These are phyloP conservation scores for Microplitis manilae DNA, from an alignment of 2,888 invertebrate genomes.

Conservation along the genomic window DNA sequence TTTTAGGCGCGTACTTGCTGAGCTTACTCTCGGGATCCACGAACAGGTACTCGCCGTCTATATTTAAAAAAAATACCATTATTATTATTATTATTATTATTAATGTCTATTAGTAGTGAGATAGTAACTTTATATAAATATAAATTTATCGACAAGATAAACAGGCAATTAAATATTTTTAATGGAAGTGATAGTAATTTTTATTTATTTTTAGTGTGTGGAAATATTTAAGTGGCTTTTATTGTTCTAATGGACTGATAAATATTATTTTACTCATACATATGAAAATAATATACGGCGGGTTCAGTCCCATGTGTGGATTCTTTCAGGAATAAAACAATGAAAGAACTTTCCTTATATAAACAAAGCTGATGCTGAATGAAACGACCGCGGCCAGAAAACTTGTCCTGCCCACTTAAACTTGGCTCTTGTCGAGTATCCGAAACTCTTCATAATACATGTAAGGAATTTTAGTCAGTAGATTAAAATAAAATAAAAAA, in stretches of 20 bases:
- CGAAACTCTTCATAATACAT: not conserved
- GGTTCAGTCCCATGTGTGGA: too few species aligned
- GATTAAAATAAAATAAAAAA: not conserved
- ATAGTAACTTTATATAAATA: not conserved
- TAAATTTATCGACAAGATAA: not conserved
- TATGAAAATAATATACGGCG: too few species aligned
- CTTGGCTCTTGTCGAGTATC: conserved; percentile 46
- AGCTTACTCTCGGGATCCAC: conserved; percentile 95
- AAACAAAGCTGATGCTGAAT: conserved; percentile 59
- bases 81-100: not conserved
- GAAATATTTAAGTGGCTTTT: not conserved
- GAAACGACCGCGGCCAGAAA: conserved; percentile 54
- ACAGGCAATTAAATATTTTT: not conserved
- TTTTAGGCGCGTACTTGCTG: conserved; percentile 96
- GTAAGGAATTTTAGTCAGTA: too few species aligned
- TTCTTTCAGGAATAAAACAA: not conserved
- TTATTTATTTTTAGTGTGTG: not conserved
- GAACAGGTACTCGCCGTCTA: conserved; percentile 97
- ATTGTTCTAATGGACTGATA: too few species aligned
- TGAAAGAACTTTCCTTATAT: conserved; percentile 21
- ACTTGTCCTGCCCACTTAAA: conserved; percentile 63
- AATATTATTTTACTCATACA: too few species aligned
- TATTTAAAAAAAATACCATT: conserved; percentile 68
- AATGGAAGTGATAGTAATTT: too few species aligned
- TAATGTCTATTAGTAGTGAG: not conserved